Conservation (phyloP, 2,113 vertebrate species). For the Herpailurus yagouaroundi region DNA sequence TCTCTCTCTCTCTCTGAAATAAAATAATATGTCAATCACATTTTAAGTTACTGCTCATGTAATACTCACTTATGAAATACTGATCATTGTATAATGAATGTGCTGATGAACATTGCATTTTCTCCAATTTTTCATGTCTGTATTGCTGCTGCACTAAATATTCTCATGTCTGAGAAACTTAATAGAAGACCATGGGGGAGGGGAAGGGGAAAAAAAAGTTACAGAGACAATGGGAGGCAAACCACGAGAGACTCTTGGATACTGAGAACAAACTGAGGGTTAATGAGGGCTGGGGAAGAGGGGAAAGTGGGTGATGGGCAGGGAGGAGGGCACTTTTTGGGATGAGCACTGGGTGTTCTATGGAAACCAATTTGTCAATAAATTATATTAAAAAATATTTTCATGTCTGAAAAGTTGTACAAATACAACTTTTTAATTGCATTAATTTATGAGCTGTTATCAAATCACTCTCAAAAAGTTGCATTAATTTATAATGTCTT, state of each 20-base stretch:
- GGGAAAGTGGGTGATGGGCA: too few relatives aligned
- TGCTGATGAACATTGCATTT: not conserved
- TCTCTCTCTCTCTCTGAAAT: too few relatives aligned
- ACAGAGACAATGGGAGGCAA: too few relatives aligned
- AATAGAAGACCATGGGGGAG: too few relatives aligned
- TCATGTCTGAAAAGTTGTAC: not conserved
- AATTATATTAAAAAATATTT: not conserved
- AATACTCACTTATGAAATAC: not conserved
- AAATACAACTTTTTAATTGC: not conserved
- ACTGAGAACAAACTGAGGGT: too few relatives aligned
- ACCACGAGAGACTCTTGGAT: too few relatives aligned
- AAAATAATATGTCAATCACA: not conserved
- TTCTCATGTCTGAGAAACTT: not conserved
- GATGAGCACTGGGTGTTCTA: too few relatives aligned
- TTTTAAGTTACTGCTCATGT: not conserved
- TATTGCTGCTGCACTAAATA: not conserved
- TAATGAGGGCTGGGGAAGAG: too few relatives aligned
- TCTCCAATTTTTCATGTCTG: not conserved
- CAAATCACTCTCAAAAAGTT: not conserved
- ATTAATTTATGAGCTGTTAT: not conserved
- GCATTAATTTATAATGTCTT: not conserved
- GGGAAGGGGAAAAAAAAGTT: too few relatives aligned
- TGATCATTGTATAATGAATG: not conserved
- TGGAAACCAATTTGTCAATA: too few relatives aligned
- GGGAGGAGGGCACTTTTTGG: too few relatives aligned